A percentile compares a stretch with the other conserved stretches of the same genome.
Conservation (phyloP, 2,888 invertebrate genomes). For the Ophion ellenae region DNA sequence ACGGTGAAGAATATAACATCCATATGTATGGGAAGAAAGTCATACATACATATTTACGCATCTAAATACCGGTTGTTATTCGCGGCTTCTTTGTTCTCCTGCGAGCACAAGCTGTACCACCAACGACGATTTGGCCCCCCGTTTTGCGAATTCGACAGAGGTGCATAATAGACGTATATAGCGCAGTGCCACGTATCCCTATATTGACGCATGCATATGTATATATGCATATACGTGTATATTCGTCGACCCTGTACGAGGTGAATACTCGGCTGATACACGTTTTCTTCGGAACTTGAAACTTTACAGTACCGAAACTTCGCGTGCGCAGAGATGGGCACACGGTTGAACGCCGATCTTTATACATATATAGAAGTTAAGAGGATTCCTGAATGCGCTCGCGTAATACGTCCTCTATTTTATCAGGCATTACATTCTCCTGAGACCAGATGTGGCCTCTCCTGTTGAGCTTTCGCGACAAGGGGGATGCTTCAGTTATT, state of each 20-base stretch:
- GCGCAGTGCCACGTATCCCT: not conserved
- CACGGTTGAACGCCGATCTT: not conserved
- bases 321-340: not conserved
- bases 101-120: too few species aligned
- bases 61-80: too few species aligned
- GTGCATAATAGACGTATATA: not conserved
- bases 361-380: not conserved
- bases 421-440: constrained; percentile 74
- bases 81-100: too few species aligned
- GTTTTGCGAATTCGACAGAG: too few species aligned
- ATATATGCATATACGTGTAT: not conserved
- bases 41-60: too few species aligned
- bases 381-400: not conserved
- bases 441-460: constrained; percentile 75
- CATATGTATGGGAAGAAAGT: too few species aligned
- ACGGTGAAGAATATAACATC: too few species aligned
- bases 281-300: not conserved
- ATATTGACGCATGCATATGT: not conserved
- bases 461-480: constrained; percentile 12
- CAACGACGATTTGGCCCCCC: too few species aligned
- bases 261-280: not conserved
- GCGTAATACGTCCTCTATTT: constrained; percentile 38
- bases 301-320: not conserved
- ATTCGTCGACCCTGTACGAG: not conserved
- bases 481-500: constrained; percentile 63